These are phyloP conservation scores for Cyclophora punctaria DNA, from an alignment of 2,888 invertebrate genomes.

Conservation along the genomic window DNA sequence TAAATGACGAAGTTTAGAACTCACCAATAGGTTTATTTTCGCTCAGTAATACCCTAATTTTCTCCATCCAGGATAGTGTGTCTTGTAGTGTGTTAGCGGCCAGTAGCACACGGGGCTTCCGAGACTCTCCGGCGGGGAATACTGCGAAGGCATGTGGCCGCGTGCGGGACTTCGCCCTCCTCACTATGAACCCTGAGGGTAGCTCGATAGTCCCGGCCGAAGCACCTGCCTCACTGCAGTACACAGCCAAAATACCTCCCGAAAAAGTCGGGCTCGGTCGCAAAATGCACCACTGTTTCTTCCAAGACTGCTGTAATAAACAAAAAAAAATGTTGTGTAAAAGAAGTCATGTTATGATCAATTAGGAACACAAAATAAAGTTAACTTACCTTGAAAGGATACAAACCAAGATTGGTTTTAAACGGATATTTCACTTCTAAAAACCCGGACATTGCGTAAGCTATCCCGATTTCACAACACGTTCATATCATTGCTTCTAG, in stretches of 20 bases:
- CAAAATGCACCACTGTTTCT: slow-evolving; percentile 79
- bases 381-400: slow-evolving; percentile 77
- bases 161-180: slow-evolving; percentile 79
- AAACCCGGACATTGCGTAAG: slow-evolving; percentile 66
- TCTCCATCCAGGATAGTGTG: slow-evolving; percentile 81
- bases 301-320: slow-evolving; percentile 74
- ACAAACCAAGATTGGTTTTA: slow-evolving; percentile 75
- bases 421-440: slow-evolving; percentile 79
- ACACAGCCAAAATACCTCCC: slow-evolving; percentile 73
- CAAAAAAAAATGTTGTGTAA: slow-evolving; percentile 24
- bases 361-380: slow-evolving; percentile 3
- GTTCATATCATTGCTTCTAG: slow-evolving; percentile 6
- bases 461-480: slow-evolving; percentile 13
- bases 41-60: slow-evolving; percentile 70
- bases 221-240: slow-evolving; percentile 68
- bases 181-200: slow-evolving; percentile 75
- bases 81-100: slow-evolving; percentile 79
- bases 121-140: slow-evolving; percentile 71
- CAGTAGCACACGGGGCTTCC: slow-evolving; percentile 78
- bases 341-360: background rate
- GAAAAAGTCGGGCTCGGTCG: slow-evolving; percentile 70
- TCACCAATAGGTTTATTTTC: slow-evolving; percentile 37
- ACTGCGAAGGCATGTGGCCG: slow-evolving; percentile 82
- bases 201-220: slow-evolving; percentile 69
- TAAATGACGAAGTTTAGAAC: slow-evolving; percentile 27